Evolutionary conservation across 2,113 vertebrate species (phyloP).

Genomic region (Rhagologus leucostigma): DNA sequence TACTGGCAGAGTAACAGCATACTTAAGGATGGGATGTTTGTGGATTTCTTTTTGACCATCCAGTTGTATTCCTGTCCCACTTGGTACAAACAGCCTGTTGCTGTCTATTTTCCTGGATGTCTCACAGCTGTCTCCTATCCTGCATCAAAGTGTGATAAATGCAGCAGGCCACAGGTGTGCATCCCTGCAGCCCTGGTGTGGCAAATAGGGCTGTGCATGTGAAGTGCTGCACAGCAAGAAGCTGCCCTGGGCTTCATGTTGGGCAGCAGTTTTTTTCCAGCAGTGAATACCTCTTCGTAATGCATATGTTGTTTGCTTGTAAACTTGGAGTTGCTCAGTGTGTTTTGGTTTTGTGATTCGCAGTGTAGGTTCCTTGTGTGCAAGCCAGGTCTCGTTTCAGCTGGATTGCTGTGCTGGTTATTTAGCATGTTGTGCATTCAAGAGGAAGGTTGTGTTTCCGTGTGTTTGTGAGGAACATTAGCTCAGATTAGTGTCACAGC

Average conservation of each 20-base stretch:
- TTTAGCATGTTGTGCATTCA: conserved; percentile 9
- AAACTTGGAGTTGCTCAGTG: conserved; percentile 34
- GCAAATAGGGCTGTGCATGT: not conserved
- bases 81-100: not conserved
- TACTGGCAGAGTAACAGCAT: not conserved
- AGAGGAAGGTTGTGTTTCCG: conserved; percentile 7
- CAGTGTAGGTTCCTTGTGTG: conserved; percentile 20
- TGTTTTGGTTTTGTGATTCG: conserved; percentile 26
- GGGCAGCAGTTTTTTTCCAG: not conserved
- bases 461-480: not conserved
- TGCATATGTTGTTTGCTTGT: conserved; percentile 39
- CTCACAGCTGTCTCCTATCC: not conserved
- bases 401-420: conserved; percentile 1
- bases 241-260: not conserved
- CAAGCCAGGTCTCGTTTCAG: conserved; percentile 35
- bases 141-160: not conserved
- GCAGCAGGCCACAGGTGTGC: not conserved
- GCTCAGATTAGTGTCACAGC: not conserved
- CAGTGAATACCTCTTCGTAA: conserved; percentile 10
- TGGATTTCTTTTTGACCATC: not conserved
- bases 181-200: not conserved
- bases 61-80: not conserved
- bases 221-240: not conserved
- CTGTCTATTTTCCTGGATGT: not conserved
- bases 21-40: not conserved